phyloP scores from a whole-genome alignment of 2,113 vertebrate species.

The Psittacus erithacus region DNA sequence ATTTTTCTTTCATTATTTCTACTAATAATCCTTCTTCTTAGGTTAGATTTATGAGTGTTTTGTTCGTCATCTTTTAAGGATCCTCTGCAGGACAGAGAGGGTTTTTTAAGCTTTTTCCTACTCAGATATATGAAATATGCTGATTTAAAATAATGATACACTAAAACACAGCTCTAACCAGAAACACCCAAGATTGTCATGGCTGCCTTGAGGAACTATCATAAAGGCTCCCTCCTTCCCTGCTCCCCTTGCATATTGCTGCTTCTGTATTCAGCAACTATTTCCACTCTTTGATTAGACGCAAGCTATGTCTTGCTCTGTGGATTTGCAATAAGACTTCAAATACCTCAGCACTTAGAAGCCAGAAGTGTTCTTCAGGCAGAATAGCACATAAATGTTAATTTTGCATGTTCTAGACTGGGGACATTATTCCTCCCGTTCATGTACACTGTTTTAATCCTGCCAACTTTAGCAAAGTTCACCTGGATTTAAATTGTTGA shows the following conservation, averaged over 20 bases:
- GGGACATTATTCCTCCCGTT: background rate
- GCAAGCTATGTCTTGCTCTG: conserved; percentile 36
- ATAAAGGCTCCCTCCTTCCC: background rate
- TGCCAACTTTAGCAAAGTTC: background rate
- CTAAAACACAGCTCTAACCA: background rate
- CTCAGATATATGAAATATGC: background rate
- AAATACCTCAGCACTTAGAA: background rate
- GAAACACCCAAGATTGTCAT: background rate
- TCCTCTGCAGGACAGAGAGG: background rate
- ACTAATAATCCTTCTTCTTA: background rate
- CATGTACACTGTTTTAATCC: background rate
- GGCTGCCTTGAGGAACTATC: background rate
- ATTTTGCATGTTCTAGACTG: conserved; percentile 44
- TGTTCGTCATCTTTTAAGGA: background rate
- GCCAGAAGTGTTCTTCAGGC: conserved; percentile 1
- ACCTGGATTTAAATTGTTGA: background rate
- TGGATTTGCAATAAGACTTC: conserved; percentile 46
- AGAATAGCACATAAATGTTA: conserved; percentile 43
- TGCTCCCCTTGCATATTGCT: background rate
- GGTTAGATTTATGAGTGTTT: background rate
- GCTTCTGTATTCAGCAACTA: conserved; percentile 1
- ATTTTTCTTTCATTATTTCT: background rate
- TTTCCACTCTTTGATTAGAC: conserved; percentile 38
- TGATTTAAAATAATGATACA: background rate
- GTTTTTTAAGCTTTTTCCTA: background rate